Base-by-base conservation (phyloP, 2,888 invertebrate genomes). In the Thera britannica region DNA sequence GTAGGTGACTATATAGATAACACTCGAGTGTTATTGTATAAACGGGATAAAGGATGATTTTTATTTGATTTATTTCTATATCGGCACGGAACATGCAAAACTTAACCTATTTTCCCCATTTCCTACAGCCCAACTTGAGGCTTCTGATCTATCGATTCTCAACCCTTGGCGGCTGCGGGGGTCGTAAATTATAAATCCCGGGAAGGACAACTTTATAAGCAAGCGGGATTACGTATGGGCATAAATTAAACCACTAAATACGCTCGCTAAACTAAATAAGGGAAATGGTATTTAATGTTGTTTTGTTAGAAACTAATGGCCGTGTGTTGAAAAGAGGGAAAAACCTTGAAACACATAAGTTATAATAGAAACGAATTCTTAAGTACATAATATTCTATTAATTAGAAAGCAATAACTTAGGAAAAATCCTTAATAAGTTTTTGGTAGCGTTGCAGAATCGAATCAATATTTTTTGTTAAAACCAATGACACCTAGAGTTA, bases 201-300 rank as follows among this genome's bases (percentile, higher is more conserved):
- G 70, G 67, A 72, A 74, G 69, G 75, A 72, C 75, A 73, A 74
- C 71, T 73, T 75, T 76, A 77, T 79, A 78, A 76, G 75, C 74
- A 72, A 70, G 70, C 76, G 73, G 78, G 80, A 80, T 80, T 81
- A 81, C 78, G 78, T 75, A 77, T 79, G 74, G 72, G 76, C 79
- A 79, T 81, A 81, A 80, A 81, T 81, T 80, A 78, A 78, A 72
- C 75, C 72, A 69, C 72, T 65, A 72, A 74, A 72, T 65, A 70
- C 67, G 63, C 67, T 59, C 38, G 46, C 62, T 57, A 8, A 65
- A 71, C 70, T 67, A 65, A 64, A 70, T 61, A 56, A 36, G 67
- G 72, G 72, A 77, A 75, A 72, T 69, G 66, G 62, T 64, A 58
- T 68, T 72, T 72, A 73, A 72, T 69, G 67, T 70, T 68, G 36